Evolutionary conservation across 2,797 vertebrate species (phyloP).

Genomic region (Cheirogaleus major): DNA sequence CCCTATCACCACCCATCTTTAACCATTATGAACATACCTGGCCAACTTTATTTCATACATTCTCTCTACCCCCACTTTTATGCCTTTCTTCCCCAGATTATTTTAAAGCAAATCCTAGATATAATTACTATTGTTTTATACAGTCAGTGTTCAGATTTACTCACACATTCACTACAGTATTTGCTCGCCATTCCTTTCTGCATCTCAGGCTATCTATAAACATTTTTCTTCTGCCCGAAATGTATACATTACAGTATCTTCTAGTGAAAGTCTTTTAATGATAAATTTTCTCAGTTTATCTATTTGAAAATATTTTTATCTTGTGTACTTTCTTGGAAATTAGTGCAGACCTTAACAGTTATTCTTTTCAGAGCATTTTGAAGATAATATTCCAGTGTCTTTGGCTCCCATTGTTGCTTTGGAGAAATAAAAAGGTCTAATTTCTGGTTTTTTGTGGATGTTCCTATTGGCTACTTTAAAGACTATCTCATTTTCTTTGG

Average conservation of each 20-base stretch:
- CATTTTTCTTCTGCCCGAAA: background rate
- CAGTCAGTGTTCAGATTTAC: background rate
- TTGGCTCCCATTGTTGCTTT: background rate
- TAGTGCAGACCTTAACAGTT: background rate
- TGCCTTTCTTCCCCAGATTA: background rate
- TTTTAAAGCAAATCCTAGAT: background rate
- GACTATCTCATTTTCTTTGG: background rate
- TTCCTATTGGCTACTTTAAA: background rate
- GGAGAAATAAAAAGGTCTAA: slow-evolving; percentile 21
- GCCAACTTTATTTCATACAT: background rate
- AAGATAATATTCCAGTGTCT: background rate
- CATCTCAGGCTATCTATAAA: background rate
- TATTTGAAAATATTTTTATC: slow-evolving; percentile 38
- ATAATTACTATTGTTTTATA: background rate
- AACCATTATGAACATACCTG: background rate
- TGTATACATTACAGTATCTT: background rate
- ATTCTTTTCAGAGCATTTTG: background rate
- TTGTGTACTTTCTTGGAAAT: background rate
- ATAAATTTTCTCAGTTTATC: background rate
- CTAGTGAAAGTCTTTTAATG: background rate
- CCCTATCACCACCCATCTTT: background rate
- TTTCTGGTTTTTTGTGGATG: slow-evolving; percentile 15
- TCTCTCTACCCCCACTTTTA: background rate
- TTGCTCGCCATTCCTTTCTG: background rate
- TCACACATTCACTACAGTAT: background rate